Base-by-base conservation (phyloP, 2,888 invertebrate genomes). In the Drosophila fulvimacula region DNA sequence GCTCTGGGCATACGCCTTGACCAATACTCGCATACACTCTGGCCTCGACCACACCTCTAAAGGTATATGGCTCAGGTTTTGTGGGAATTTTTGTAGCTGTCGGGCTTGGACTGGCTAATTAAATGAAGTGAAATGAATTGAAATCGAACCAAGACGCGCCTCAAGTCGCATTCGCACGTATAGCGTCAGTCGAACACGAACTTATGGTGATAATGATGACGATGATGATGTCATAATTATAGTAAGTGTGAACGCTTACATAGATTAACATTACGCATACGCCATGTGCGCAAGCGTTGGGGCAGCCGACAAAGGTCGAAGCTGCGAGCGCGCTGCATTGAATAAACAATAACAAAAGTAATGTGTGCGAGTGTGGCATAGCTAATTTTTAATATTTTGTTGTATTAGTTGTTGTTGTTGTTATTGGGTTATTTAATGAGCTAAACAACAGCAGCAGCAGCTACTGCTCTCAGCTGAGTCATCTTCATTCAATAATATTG, bases 201-300 rank as follows among this genome's bases (percentile, higher is more conserved):
- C 13, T 30, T 15, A 6, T 21, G 27, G n/a, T 57, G 10, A 17
- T 38, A 4, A 38, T 44, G 6, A 24, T 61, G 36, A 19, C 39
- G 53, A 48, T 38, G 49, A 30, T 53, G 62, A 53, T 76, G 67
- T 78, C 73, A 65, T 66, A 74, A 74, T 76, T 30, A 36, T 53
- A 27, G 42, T 48, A 48, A 75, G 60, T 73, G 76, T n/a, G 57
- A 67, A 41, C 27, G 24, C 42, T 24, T 48, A n/a, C 56, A 17
- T 52, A 42, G 53, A 39, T 38, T 42, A 52, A 56, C 48, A 84
- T 82, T 88, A 77, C 85, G 72, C 75, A 82, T 83, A 79, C 82
- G 88, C 86, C 82, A 79, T 82, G 82, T 85, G 82, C 66, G 68
- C 55, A 27, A 30, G 24, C 42, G n/a, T 30, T 30, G 42, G 38